Base-by-base conservation (phyloP, 2,888 invertebrate genomes). In the Rugalucina vietnamica region DNA sequence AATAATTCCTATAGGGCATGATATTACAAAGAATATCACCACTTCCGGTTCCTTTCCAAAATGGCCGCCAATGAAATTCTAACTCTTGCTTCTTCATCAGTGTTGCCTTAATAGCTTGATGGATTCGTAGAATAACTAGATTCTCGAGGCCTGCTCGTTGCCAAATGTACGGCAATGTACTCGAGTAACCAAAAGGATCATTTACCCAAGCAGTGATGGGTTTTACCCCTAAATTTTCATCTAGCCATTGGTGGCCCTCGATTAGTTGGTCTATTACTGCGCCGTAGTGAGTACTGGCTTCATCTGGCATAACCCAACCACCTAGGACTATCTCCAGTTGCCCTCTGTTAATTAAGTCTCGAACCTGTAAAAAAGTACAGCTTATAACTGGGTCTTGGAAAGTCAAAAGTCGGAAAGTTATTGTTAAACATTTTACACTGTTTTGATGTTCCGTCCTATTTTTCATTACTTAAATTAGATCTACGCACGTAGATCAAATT, bases 1-100 rank as follows among this genome's bases (percentile, higher is more conserved):
- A 98, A 95, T 99, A 99, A 81, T 99, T 98, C 93, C 98, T 98
- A 93, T 98, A 99, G 0, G 99, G 99, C 95, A 98, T 97, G 93
- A 99, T 98, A 95, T 99, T 99, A 24, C 98, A 97, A 10, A 98
- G 95, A 83, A 99, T 96, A 90, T 96, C 96, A 1, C 92, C 90
- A 14, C 95, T 73, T 18, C 91, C 92, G 14, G 88, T 85, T 0
- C 36, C n/a, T 86, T 95, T 95, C 92, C 95, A 99, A 60, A 97
- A 97, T 70, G 86, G 98, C 1, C 97, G 95, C 99, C 99, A 99
- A 81, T 97, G 95, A 94, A 99, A 99, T 92, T 99, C 98, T 18
- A 98, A 97, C 88, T 92, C 91, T 93, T 98, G 98, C 88, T 97
- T 96, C 90, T 97, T 96, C 0, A 98, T 98, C 87, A 99, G 96